A percentile compares a stretch with the other conserved stretches of the same genome.
phyloP scores from a whole-genome alignment of 2,888 invertebrate genomes.

The Trissoscelio sp. region DNA sequence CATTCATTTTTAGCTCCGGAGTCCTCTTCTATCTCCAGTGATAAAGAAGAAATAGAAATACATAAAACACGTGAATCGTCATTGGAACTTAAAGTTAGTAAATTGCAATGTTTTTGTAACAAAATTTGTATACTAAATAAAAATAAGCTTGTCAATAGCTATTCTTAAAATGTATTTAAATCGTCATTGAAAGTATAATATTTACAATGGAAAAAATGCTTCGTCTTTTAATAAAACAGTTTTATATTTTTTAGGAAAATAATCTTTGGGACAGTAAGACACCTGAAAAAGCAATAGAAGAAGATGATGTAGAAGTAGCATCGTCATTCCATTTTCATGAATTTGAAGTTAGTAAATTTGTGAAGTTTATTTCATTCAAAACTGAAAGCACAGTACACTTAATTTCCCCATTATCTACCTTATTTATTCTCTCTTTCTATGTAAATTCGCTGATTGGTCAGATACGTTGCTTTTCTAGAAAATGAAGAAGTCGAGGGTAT shows the following conservation, averaged over 20 bases:
- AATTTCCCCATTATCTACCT: no score
- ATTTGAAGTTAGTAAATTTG: background rate
- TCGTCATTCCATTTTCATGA: background rate
- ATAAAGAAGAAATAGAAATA: background rate
- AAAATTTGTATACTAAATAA: background rate
- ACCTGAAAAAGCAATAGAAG: constrained; percentile 1
- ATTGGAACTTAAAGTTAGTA: background rate
- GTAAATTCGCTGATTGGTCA: no score
- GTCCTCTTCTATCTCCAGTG: background rate
- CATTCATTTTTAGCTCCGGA: background rate
- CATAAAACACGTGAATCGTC: background rate
- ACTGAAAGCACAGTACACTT: background rate
- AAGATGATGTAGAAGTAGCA: background rate
- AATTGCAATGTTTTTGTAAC: background rate
- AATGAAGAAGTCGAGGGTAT: no score
- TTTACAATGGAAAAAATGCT: background rate
- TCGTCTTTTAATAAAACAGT: constrained; percentile 2
- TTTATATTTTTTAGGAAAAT: constrained; percentile 1
- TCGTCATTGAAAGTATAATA: constrained; percentile 1
- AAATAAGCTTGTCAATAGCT: background rate
- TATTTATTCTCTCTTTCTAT: no score
- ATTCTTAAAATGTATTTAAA: background rate
- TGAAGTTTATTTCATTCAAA: background rate
- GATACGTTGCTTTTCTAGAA: no score
- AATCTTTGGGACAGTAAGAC: background rate